These are phyloP conservation scores for Penaeus vannamei DNA, from an alignment of 1,140 invertebrate species.

Conservation along the genomic window DNA sequence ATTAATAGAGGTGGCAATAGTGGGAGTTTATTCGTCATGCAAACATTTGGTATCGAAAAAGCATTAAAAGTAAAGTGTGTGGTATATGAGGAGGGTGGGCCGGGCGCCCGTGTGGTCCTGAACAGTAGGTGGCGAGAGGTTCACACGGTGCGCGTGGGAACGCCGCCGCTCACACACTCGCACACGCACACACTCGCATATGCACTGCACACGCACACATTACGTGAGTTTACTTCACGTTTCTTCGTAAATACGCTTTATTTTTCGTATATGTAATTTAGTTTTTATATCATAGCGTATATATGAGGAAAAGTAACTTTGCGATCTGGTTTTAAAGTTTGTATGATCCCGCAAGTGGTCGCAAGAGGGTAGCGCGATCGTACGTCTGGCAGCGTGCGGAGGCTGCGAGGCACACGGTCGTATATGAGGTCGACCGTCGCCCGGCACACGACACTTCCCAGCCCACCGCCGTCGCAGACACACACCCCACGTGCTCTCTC, in stretches of 20 bases:
- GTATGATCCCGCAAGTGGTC: too few species aligned
- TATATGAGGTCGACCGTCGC: constrained; percentile 53
- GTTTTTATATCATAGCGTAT: too few species aligned
- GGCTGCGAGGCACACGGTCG: constrained; percentile 44
- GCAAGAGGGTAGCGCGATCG: not conserved
- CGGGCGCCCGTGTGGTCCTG: not conserved
- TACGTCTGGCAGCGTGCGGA: not conserved
- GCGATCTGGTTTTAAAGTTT: too few species aligned
- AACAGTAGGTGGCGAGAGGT: constrained; percentile 48
- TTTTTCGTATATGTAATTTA: too few species aligned
- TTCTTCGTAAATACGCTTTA: not conserved
- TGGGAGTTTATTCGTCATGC: too few species aligned
- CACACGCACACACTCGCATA: constrained; percentile 60
- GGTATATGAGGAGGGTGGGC: not conserved
- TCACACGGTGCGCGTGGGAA: constrained; percentile 63
- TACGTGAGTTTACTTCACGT: not conserved
- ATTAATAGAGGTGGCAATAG: too few species aligned
- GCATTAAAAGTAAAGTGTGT: not conserved
- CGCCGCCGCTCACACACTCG: constrained; percentile 61
- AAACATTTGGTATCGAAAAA: not conserved
- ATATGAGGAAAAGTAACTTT: too few species aligned
- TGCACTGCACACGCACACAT: constrained; percentile 49
- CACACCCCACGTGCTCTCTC: constrained; percentile 43
- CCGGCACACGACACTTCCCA: constrained; percentile 64
- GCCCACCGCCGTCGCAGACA: constrained; percentile 41